phyloP scores from a whole-genome alignment of 2,113 vertebrate species.

The Suncus etruscus region DNA sequence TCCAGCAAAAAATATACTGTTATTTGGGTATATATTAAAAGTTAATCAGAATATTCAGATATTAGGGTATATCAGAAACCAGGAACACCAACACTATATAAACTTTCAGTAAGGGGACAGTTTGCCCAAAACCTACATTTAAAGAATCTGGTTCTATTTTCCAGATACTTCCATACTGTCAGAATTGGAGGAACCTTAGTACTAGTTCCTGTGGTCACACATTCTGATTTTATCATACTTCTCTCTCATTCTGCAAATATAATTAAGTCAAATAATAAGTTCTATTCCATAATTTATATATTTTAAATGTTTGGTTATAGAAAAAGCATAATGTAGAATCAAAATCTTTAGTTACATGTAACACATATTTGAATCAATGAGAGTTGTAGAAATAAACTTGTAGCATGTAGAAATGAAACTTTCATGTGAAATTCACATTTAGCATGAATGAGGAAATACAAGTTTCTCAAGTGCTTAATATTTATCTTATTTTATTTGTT shows the following conservation, averaged over 20 bases:
- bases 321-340: conserved; percentile 75
- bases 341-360: conserved; percentile 76
- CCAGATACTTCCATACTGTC: background rate
- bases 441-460: background rate
- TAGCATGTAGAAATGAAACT: conserved; percentile 44
- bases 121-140: background rate
- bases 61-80: no score
- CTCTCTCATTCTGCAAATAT: conserved; percentile 54
- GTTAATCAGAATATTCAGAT: no score
- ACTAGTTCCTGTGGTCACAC: background rate
- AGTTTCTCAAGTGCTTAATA: background rate
- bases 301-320: conserved; percentile 75
- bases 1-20: background rate
- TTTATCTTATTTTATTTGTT: background rate
- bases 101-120: background rate
- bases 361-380: conserved; percentile 71
- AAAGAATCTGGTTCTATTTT: background rate
- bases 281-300: conserved; percentile 30
- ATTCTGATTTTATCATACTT: background rate
- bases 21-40: background rate
- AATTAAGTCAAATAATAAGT: conserved; percentile 65
- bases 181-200: background rate
- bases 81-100: no score
- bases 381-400: conserved; percentile 73
- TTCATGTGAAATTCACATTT: conserved; percentile 51